Conservation (phyloP, 2,113 vertebrate genomes). For the western clawed frog (Xenopus tropicalis) region DNA sequence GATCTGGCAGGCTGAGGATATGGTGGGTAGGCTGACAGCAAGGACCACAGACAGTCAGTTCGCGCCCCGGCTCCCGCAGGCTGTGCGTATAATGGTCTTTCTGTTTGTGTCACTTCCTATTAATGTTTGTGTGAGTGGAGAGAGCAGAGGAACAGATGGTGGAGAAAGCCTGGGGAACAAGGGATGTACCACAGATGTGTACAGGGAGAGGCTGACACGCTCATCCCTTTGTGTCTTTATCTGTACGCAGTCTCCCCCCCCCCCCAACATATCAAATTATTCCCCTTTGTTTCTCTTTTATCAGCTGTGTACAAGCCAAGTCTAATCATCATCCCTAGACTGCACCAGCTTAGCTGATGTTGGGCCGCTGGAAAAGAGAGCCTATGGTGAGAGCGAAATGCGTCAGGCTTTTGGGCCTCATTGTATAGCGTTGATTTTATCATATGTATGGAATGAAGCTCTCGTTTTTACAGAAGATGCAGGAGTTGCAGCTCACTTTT, state of each 20-base stretch:
- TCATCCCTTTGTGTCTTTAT: background rate
- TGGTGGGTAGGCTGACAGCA: background rate
- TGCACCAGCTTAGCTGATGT: no score
- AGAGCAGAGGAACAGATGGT: constrained; percentile 30
- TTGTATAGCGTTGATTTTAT: no score
- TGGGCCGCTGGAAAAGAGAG: no score
- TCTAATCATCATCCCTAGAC: no score
- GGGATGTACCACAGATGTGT: constrained; percentile 30
- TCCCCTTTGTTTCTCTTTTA: background rate
- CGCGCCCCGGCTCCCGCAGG: background rate
- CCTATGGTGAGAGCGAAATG: no score
- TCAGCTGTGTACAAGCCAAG: background rate
- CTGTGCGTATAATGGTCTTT: constrained; percentile 20
- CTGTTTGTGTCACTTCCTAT: constrained; percentile 23
- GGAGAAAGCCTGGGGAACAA: constrained; percentile 18
- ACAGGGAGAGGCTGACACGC: background rate
- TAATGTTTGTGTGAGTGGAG: constrained; percentile 28
- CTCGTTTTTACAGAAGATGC: no score
- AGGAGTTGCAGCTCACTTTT: no score
- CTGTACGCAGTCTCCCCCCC: background rate
- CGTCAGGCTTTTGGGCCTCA: no score
- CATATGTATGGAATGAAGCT: no score
- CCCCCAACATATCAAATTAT: no score
- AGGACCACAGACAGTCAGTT: background rate
- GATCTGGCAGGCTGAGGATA: background rate